Evolutionary conservation across 1,140 invertebrate genomes (phyloP), one percentile per base, ranked within the genome.

Genomic region (Caerostris extrusa): DNA sequence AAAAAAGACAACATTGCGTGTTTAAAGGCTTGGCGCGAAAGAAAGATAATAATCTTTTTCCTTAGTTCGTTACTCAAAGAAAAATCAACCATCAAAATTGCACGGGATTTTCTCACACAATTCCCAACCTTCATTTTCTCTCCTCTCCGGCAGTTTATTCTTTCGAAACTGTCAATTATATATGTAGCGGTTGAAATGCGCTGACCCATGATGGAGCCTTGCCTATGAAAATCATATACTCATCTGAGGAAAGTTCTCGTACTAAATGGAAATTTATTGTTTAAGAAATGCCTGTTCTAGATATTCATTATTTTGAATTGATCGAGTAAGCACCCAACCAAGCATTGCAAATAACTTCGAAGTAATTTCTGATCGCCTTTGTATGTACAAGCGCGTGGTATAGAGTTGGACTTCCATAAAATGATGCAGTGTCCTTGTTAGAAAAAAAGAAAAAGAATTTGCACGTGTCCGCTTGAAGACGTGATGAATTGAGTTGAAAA

Each of bases 301-400:
- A 89, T 50, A 69, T n/a, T 50, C 50, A 89, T 89, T 89, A 89
- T 89, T 55, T 89, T 69, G 10, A 12, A 56, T 34, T 64, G 87
- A 89, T 56, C 64, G 87, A 89, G 87, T 71, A 50, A 14, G 60
- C 53, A 71, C 5, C n/a, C 64, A 89, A 19, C 67, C 17, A 89
- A 69, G 87, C 87, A 69, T 89, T 19, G 60, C 82, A 53, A 50
- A 61, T 61, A 57, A 85, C 55, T 87, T 14, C 58, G 85, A 87
- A 87, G 34, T 87, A 61, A 87, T 87, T 87, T 87, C 71, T 12
- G 53, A 17, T 12, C 17, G 82, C n/a, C 6, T 57, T 83, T 58
- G 0, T 83, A 57, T n/a, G 55, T 12, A 83, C 82, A 56, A 17
- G 82, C 82, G n/a, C 82, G 82, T 83, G 82, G 82, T 57, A 58